These are phyloP conservation scores for Myotis planiceps DNA, from an alignment of 2,797 vertebrate species.

Conservation along the genomic window DNA sequence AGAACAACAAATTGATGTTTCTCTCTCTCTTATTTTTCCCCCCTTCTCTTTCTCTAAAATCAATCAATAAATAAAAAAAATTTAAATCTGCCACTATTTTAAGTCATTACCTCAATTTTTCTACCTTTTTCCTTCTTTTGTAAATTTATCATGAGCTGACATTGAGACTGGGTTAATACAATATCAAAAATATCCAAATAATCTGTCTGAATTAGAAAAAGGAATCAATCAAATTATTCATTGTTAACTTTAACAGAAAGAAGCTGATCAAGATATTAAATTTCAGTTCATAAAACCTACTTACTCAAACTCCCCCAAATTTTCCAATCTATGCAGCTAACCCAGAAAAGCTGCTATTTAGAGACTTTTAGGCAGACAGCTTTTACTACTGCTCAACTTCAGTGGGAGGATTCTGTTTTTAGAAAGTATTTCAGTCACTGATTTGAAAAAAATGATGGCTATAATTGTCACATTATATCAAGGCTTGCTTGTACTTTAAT, in stretches of 20 bases:
- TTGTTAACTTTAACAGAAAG: neutral
- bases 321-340: constrained; percentile 17
- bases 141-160: neutral
- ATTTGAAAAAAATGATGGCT: constrained; percentile 46
- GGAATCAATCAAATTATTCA: neutral
- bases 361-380: neutral
- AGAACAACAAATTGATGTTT: neutral
- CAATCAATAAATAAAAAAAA: neutral
- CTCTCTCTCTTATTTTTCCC: neutral
- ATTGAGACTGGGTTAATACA: neutral
- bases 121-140: neutral
- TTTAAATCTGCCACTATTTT: neutral
- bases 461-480: constrained; percentile 34
- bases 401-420: constrained; percentile 53
- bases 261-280: neutral
- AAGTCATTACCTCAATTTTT: neutral
- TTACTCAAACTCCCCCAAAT: neutral
- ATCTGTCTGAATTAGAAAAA: neutral
- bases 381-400: constrained; percentile 54
- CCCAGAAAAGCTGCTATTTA: constrained; percentile 43
- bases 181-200: neutral
- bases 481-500: constrained; percentile 2
- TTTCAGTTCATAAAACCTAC: neutral
- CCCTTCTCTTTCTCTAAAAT: neutral
- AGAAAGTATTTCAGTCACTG: constrained; percentile 56